Conservation (phyloP, 2,797 vertebrate species). For the Malacoraja senta region DNA sequence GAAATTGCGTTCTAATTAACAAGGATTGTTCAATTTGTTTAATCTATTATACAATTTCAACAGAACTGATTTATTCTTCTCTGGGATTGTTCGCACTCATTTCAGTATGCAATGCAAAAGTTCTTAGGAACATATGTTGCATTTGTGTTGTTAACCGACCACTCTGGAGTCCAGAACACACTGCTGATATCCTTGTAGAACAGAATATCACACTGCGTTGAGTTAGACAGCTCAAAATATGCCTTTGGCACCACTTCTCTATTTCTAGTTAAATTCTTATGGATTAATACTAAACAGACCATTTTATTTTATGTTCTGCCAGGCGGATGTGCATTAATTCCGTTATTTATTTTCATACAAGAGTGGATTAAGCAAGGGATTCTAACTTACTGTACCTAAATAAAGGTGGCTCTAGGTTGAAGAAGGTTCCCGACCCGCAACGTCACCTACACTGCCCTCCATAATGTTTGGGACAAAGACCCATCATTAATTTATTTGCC, state of each 20-base stretch:
- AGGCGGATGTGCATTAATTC: neutral
- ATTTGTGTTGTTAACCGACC: neutral
- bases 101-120: conserved; percentile 29
- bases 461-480: too few species aligned
- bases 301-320: neutral
- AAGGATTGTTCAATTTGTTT: conserved; percentile 72
- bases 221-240: neutral
- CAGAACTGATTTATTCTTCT: conserved; percentile 3
- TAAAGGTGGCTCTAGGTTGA: neutral
- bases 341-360: neutral
- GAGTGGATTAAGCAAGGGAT: neutral
- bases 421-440: too few species aligned
- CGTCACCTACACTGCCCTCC: too few species aligned
- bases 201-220: neutral
- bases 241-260: neutral
- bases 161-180: neutral
- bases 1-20: conserved; percentile 89
- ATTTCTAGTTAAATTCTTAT: neutral
- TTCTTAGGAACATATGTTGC: neutral
- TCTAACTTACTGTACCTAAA: neutral
- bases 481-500: too few species aligned
- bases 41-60: conserved; percentile 29
- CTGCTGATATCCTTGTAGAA: neutral
- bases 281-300: neutral
- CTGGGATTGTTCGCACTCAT: neutral